phyloP scores from a whole-genome alignment of 2,797 vertebrate genomes.

The Denticeps clupeoides region DNA sequence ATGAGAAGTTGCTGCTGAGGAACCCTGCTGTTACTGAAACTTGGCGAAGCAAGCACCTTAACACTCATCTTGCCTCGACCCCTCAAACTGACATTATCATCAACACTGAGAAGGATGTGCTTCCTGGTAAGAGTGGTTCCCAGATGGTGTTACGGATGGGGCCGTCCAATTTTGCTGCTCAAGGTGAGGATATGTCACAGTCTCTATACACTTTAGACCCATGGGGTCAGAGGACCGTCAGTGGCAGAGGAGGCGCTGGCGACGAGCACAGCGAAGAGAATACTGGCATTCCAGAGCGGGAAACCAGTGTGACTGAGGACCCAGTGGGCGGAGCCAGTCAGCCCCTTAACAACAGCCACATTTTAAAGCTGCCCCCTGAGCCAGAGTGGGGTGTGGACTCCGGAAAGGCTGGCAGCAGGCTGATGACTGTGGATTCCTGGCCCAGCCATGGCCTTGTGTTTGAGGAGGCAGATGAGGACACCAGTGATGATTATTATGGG shows the following conservation, averaged over 20 bases:
- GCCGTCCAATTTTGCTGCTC: conserved; percentile 29
- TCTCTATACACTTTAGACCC: conserved; percentile 47
- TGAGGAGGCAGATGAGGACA: conserved; percentile 50
- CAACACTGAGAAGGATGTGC: conserved; percentile 34
- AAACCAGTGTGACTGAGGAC: conserved; percentile 43
- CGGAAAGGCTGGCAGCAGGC: conserved; percentile 34
- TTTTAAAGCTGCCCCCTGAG: conserved; percentile 61
- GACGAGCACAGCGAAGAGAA: conserved; percentile 41
- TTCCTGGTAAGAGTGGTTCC: conserved; percentile 38
- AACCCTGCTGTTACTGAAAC: conserved; percentile 23
- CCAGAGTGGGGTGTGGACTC: conserved; percentile 39
- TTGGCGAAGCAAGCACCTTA: conserved; percentile 37
- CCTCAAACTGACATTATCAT: conserved; percentile 42
- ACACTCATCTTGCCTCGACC: conserved; percentile 38
- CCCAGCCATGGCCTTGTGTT: conserved; percentile 52
- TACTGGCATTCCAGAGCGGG: conserved; percentile 36
- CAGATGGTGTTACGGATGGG: conserved; percentile 43
- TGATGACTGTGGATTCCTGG: conserved; percentile 29
- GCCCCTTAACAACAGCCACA: conserved; percentile 51
- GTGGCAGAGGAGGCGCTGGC: conserved; percentile 29
- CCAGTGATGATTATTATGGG: conserved; percentile 21
- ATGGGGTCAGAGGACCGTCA: conserved; percentile 35
- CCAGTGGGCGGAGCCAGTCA: conserved; percentile 42
- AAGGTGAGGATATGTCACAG: conserved; percentile 40
- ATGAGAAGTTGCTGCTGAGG: conserved; percentile 30